Base-by-base conservation (phyloP, 2,113 vertebrate species). In the Paracanthobrama guichenoti region DNA sequence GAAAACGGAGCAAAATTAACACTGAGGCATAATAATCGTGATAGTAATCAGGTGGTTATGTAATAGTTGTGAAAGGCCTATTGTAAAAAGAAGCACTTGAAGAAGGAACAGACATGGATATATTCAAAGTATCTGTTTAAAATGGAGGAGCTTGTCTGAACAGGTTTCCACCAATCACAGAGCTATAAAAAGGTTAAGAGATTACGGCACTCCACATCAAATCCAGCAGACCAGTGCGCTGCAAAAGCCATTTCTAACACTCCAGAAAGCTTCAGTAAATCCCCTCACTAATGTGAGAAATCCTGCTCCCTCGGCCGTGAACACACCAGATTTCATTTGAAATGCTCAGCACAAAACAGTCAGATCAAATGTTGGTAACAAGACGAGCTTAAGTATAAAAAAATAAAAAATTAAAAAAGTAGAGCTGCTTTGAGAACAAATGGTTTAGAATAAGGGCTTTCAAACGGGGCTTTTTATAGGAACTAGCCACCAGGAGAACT, bases 241-340 rank as follows among this genome's bases (percentile, higher is more conserved):
- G 82, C 59, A 16, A 53, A 76, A 77, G 18, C 57, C 81, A n/a
- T 74, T 75, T 75, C 28, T 60, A 60, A 60, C 59, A 60, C 64
- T 50, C 64, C 44, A 50, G 69, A 12, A 12, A 59, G 53, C 75
- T 60, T 50, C 72, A 64, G 59, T 66, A 67, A 48, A 50, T 31
- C 59, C 26, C 46, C n/a, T 10, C 20, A 42, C 59, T 76, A 66
- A 67, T 42, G 28, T 50, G 59, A 84, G 64, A 67, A 83, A 31
- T 64, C 24, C 57, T 18, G 74, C n/a, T 48, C 81, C 57, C 20
- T 72, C 66, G 16, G 6, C 16, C 55, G 60, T 13, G n/a, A 50
- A 67, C 44, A 42, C 57, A 64, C 28, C 50, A 76, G 26, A 35
- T 39, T 22, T 20, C 53, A 20, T 11, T 50, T 42, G 24, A 66